These are phyloP conservation scores for Cydia strobilella DNA, from an alignment of 1,140 invertebrate genomes.

Conservation along the genomic window DNA sequence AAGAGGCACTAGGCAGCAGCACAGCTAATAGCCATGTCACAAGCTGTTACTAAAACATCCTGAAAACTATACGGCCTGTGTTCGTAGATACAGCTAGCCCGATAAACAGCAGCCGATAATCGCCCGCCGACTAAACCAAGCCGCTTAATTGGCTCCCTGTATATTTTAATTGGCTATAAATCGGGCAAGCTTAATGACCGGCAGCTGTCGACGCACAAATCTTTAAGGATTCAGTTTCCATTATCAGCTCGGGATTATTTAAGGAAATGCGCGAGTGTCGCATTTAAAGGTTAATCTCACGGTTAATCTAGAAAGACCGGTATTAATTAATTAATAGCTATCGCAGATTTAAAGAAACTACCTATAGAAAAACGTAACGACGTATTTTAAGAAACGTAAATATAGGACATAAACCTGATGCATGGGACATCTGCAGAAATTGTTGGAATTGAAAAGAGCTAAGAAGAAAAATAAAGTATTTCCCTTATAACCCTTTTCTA, in stretches of 20 bases:
- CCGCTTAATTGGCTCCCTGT: conserved; percentile 72
- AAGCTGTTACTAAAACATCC: not conserved
- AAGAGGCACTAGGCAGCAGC: no score
- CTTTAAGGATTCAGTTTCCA: conserved; percentile 36
- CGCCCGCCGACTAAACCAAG: conserved; percentile 64
- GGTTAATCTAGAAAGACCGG: not conserved
- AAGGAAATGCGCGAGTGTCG: not conserved
- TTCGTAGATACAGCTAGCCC: conserved; percentile 15
- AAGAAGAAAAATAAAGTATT: no score
- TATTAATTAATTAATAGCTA: no score
- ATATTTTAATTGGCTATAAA: conserved; percentile 78
- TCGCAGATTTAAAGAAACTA: no score
- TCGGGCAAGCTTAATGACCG: conserved; percentile 57
- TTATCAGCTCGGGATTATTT: not conserved
- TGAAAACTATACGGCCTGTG: not conserved
- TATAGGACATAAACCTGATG: no score
- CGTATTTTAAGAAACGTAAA: no score
- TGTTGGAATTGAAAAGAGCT: no score
- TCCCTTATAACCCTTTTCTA: no score
- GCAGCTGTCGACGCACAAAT: conserved; percentile 53
- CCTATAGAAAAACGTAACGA: no score
- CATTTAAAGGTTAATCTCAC: not conserved
- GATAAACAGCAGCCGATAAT: conserved; percentile 52
- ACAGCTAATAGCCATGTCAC: no score
- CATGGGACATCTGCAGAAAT: no score